Evolutionary conservation across 2,888 invertebrate species (phyloP).

Genomic region (Troides aeacus): DNA sequence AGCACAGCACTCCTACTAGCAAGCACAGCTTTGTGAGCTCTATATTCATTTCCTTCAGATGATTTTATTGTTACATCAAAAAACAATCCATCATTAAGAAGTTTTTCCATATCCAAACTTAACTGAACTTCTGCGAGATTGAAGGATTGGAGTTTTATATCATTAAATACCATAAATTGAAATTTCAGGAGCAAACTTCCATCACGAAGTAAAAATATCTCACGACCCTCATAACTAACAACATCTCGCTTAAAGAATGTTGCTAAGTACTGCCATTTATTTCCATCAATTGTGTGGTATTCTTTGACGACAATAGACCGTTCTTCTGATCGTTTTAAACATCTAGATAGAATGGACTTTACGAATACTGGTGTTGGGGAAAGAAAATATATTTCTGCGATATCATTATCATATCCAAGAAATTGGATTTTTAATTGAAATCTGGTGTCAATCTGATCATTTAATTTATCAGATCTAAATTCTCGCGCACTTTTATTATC

Average conservation of each 20-base stretch:
- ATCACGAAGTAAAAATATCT: conserved; percentile 60
- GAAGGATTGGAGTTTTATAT: conserved; percentile 59
- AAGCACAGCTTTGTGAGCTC: conserved; percentile 68
- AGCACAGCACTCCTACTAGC: conserved; percentile 69
- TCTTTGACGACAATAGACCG: conserved; percentile 68
- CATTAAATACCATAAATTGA: conserved; percentile 68
- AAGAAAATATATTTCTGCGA: conserved; percentile 68
- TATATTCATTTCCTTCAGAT: conserved; percentile 60
- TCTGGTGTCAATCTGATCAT: conserved; percentile 49
- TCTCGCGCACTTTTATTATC: conserved; percentile 61
- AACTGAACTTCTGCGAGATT: conserved; percentile 60
- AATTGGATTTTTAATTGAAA: conserved; percentile 72
- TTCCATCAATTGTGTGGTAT: conserved; percentile 66
- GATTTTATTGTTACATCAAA: conserved; percentile 71
- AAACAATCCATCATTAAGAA: conserved; percentile 61
- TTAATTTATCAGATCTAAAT: conserved; percentile 60
- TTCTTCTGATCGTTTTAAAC: conserved; percentile 67
- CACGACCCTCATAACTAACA: conserved; percentile 56
- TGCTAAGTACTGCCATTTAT: conserved; percentile 72
- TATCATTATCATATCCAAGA: conserved; percentile 64
- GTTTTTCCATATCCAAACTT: conserved; percentile 65
- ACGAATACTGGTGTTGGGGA: conserved; percentile 64
- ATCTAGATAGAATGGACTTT: conserved; percentile 64
- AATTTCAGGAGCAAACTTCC: conserved; percentile 68
- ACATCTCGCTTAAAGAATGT: conserved; percentile 67